Base-by-base conservation (phyloP, 2,797 vertebrate species). In the Microchirus variegatus region DNA sequence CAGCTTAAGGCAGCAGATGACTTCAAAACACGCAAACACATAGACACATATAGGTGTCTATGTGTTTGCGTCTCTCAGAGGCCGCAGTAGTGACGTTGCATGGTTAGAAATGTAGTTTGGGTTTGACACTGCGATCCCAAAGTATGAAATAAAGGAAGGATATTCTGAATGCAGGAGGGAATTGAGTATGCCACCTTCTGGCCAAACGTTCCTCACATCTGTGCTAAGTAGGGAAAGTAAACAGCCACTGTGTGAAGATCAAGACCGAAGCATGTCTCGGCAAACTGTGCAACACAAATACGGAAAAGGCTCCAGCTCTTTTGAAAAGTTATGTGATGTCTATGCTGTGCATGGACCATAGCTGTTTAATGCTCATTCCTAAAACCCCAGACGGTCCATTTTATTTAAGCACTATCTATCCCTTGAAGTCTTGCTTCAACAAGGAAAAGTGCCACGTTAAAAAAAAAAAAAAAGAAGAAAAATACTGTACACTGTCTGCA, bases 161-260 rank as follows among this genome's bases (percentile, higher is more conserved):
- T 16, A 41, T 26, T 38, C 19, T 10, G 7, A 19, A 9, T 54
- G 11, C 40, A n/a, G 36, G 31, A 31, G 18, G n/a, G 58, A 80
- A 56, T 15, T 67, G 45, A 53, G 65, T 52, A 2, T 77, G 57
- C 62, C 80, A 75, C 72, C 78, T 76, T 59, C 80, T 69, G 63
- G 62, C 42, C 5, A 43, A 57, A 59, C 16, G 66, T 51, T 80
- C 54, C 62, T 59, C 74, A 55, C 37, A 49, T 68, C 48, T 63
- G 47, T 67, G 86, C 44, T 40, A 81, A 84, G 70, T 35, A 12
- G 10, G 66, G 45, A 80, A 72, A 70, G 73, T 56, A 86, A 89
- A 89, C 68, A 77, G 37, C 60, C 8, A 17, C 54, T 36, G 55
- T 73, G 73, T 67, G 52, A 53, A 56, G 78, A 81, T 59, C 63